Percentiles rank a stretch among this genome's conserved stretches.
Conservation (phyloP, 2,888 invertebrate genomes). For the Opisthograptis luteolata region DNA sequence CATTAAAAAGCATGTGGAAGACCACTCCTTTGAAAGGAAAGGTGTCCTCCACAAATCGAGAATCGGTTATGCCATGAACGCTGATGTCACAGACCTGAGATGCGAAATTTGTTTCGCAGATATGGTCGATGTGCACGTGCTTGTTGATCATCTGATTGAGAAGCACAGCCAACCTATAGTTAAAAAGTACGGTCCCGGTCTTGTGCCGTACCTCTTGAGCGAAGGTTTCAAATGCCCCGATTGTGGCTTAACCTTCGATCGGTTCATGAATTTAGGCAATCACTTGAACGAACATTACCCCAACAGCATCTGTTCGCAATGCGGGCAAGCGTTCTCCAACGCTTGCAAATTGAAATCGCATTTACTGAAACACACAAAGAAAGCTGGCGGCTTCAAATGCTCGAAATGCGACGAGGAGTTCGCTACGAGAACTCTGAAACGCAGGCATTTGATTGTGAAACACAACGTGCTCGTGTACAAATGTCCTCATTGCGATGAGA, state of each 20-base stretch:
- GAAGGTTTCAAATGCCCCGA: constrained; percentile 1
- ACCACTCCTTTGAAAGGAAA: constrained; percentile 19
- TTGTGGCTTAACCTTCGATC: not conserved
- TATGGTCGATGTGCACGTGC: constrained; percentile 2
- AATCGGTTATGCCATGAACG: not conserved
- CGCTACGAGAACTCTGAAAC: constrained; percentile 44
- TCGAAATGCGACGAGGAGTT: constrained; percentile 57
- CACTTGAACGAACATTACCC: constrained; percentile 6
- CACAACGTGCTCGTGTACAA: constrained; percentile 50
- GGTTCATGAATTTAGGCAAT: not conserved
- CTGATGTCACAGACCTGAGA: constrained; percentile 4
- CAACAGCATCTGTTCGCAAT: constrained; percentile 3
- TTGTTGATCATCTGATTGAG: constrained; percentile 8
- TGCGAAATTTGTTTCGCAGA: constrained; percentile 2
- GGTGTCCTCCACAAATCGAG: not conserved
- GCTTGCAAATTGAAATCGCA: not conserved
- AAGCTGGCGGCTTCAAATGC: not conserved
- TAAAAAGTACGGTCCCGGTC: not conserved
- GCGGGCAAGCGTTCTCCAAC: not conserved
- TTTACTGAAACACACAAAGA: not conserved
- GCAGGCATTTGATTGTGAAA: constrained; percentile 52
- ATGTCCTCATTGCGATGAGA: constrained; percentile 30
- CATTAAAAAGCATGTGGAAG: not conserved
- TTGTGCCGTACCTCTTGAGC: constrained; percentile 3
- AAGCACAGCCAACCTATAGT: not conserved